Base-by-base conservation (phyloP, 2,888 invertebrate genomes). In the Eupithecia abbreviata region DNA sequence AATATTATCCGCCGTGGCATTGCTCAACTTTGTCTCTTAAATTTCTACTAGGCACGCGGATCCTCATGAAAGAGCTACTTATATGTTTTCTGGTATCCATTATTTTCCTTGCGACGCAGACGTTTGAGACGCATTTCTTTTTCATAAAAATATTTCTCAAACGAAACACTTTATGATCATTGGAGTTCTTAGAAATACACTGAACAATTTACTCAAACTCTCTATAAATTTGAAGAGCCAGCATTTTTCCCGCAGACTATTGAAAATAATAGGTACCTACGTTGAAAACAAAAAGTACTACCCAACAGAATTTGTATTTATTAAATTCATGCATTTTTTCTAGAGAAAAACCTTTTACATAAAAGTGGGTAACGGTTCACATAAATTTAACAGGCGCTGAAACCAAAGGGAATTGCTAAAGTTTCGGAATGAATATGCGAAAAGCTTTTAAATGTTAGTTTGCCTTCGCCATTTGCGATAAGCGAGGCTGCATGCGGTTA, bases 321-420 rank as follows among this genome's bases (percentile, higher is more conserved):
- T 77, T 76, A 79, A 74, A 78, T 80, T 77, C 47, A 47, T 73
- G 73, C 72, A 76, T 47, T 74, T 75, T 51, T 13, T 47, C 41
- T 72, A 71, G 76, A 76, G 62, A 81, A 81, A 79, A 81, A 69
- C 73, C 76, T 74, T 75, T 75, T 68, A 83, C 78, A 80, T 81
- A 80, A 84, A 80, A 84, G 82, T 84, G 83, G 82, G 82, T 84
- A 85, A 84, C 83, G 82, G 85, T 89, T 85, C 85, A 87, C 86
- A 86, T 87, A 88, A 89, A 89, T 89, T 90, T 85, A 83, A 85
- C 85, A 84, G 84, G 75, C 84, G 86, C 84, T 86, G 86, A 86
- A 90, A 89, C 87, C 87, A 87, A 89, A 89, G 87, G 87, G 88
- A 89, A 90, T 92, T 90, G 89, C 87, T 84, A 90, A 92, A 92